Percentiles rank a stretch among this genome's conserved stretches.
Conservation (phyloP, 2,113 vertebrate species). For the Bothrops jararaca region DNA sequence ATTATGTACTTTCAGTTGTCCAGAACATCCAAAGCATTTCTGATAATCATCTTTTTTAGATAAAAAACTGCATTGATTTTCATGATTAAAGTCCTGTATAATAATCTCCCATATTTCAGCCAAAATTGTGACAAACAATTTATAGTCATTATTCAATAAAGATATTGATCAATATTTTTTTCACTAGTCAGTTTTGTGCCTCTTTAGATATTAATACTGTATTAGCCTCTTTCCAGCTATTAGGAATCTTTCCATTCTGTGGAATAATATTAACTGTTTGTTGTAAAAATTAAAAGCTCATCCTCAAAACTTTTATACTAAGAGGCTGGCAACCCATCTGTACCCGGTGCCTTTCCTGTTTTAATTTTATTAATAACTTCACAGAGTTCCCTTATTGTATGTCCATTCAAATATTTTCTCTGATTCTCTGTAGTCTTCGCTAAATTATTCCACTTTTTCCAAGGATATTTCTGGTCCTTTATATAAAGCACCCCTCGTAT, state of each 20-base stretch:
- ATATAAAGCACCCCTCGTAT: background rate
- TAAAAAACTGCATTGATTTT: background rate
- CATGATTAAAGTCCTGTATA: background rate
- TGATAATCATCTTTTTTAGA: background rate
- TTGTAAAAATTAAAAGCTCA: background rate
- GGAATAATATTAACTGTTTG: background rate
- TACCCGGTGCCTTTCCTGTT: background rate
- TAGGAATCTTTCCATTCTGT: background rate
- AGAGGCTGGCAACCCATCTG: background rate
- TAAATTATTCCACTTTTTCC: background rate
- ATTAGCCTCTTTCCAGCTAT: background rate
- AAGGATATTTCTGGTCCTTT: background rate
- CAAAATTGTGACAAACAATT: background rate
- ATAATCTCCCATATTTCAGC: background rate
- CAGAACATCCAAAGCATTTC: background rate
- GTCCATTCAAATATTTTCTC: background rate
- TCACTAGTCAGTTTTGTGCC: background rate
- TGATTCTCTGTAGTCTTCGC: background rate
- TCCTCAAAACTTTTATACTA: background rate
- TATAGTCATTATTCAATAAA: background rate
- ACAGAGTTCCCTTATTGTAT: background rate
- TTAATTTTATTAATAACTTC: background rate
- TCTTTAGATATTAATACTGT: background rate
- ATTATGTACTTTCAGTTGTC: background rate
- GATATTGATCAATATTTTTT: background rate